Conservation (phyloP, 2,888 invertebrate genomes). For the Melinaea marsaeus region DNA sequence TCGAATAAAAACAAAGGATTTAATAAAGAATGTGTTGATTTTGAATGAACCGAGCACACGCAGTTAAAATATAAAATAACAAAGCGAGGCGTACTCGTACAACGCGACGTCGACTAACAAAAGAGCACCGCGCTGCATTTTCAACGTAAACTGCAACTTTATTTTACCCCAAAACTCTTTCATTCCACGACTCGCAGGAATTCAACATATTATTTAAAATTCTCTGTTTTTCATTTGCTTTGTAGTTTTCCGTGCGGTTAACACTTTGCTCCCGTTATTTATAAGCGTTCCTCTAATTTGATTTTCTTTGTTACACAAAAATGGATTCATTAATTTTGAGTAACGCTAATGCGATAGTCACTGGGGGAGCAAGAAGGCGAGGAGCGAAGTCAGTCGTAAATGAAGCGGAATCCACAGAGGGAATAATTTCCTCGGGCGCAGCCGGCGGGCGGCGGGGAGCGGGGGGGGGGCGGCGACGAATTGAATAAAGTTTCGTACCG, state of each 20-base stretch:
- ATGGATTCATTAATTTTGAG: constrained; percentile 11
- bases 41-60: constrained; percentile 38
- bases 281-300: constrained; percentile 14
- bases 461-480: constrained; percentile 46
- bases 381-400: constrained; percentile 42
- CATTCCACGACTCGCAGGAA: constrained; percentile 44
- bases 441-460: constrained; percentile 44
- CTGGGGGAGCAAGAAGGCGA: constrained; percentile 38
- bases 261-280: constrained; percentile 34
- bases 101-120: constrained; percentile 36
- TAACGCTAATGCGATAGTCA: constrained; percentile 33
- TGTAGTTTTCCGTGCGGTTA: constrained; percentile 38
- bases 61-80: constrained; percentile 42
- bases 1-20: constrained; percentile 29
- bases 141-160: constrained; percentile 42
- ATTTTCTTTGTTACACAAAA: constrained; percentile 8
- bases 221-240: constrained; percentile 40
- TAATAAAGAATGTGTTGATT: constrained; percentile 36
- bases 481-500: constrained; percentile 67
- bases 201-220: constrained; percentile 45
- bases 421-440: constrained; percentile 52
- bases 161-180: constrained; percentile 41
- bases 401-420: constrained; percentile 54
- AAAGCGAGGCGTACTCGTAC: constrained; percentile 33
- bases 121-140: constrained; percentile 40